A percentile compares a stretch with the other conserved stretches of the same genome.
Evolutionary conservation across 2,888 invertebrate species (phyloP).

Genomic region (Lingula anatina): DNA sequence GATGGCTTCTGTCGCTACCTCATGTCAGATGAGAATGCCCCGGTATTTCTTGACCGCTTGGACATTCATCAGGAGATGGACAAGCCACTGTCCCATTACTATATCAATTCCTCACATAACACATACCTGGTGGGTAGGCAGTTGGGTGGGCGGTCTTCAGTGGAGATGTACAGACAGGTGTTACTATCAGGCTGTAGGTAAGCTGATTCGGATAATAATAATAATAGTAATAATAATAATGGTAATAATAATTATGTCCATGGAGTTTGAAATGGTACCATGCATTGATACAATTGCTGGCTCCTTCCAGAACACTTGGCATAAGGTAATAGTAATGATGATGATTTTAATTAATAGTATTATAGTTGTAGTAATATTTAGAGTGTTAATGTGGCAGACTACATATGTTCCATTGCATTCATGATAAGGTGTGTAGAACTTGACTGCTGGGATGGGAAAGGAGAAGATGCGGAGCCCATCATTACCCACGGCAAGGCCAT

Average conservation of each 20-base stretch:
- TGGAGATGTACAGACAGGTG: slow-evolving; percentile 98
- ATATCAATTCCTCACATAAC: slow-evolving; percentile 79
- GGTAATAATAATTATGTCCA: too few species aligned
- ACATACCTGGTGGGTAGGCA: slow-evolving; percentile 64
- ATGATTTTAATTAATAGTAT: too few species aligned
- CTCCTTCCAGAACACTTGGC: too few species aligned
- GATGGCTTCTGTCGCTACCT: slow-evolving; percentile 96
- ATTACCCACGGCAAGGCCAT: slow-evolving; percentile 99
- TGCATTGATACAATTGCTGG: too few species aligned
- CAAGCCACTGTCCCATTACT: slow-evolving; percentile 94
- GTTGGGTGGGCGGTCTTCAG: slow-evolving; percentile 94
- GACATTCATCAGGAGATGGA: slow-evolving; percentile 94
- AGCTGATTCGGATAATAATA: slow-evolving; percentile 25
- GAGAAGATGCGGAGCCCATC: slow-evolving; percentile 97
- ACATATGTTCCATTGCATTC: too few species aligned
- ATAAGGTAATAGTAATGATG: too few species aligned
- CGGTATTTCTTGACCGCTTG: slow-evolving; percentile 95
- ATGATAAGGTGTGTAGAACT: slow-evolving; percentile 97
- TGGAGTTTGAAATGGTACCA: too few species aligned
- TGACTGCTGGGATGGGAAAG: slow-evolving; percentile 98
- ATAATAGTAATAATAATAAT: too few species aligned
- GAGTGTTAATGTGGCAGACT: too few species aligned
- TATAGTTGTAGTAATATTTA: too few species aligned
- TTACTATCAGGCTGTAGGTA: slow-evolving; percentile 93
- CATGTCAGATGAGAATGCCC: slow-evolving; percentile 99